Percentiles rank a stretch among this genome's conserved stretches.
Evolutionary conservation across 2,888 invertebrate genomes (phyloP).

Genomic region (Copidosoma aretas): DNA sequence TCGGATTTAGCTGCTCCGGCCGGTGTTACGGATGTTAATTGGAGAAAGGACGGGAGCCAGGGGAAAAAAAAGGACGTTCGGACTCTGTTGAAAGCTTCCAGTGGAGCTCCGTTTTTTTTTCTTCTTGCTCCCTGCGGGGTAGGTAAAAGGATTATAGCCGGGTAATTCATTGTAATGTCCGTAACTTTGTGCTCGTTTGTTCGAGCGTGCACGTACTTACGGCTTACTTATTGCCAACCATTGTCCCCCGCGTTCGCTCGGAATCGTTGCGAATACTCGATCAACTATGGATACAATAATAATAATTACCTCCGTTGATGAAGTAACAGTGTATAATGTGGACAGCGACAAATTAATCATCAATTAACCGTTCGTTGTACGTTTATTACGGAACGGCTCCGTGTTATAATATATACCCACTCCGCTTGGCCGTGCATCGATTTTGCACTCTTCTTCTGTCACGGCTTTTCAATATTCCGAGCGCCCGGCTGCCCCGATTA

Average conservation of each 20-base stretch:
- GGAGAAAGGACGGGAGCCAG: conserved; percentile 6
- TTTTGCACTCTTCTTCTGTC: conserved; percentile 8
- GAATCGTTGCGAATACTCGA: background rate
- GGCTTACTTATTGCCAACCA: no score
- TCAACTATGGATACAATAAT: no score
- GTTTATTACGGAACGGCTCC: background rate
- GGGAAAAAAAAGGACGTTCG: conserved; percentile 1
- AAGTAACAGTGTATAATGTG: background rate
- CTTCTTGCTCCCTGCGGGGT: no score
- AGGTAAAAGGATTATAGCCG: background rate
- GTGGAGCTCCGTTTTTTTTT: background rate
- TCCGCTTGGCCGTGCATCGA: conserved; percentile 1
- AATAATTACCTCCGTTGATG: background rate
- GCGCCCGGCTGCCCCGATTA: background rate
- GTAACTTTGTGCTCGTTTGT: background rate
- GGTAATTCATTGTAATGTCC: background rate
- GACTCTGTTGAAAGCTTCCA: conserved; percentile 19
- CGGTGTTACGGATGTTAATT: conserved; percentile 23
- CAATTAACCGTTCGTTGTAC: background rate
- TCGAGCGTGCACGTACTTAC: background rate
- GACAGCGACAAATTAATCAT: background rate
- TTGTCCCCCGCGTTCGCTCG: background rate
- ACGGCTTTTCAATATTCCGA: conserved; percentile 16
- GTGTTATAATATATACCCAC: background rate
- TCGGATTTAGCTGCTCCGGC: conserved; percentile 19